Percentiles rank a stretch among this genome's conserved stretches.
Conservation (phyloP, 2,888 invertebrate genomes). For the Drosophila fungiperda region DNA sequence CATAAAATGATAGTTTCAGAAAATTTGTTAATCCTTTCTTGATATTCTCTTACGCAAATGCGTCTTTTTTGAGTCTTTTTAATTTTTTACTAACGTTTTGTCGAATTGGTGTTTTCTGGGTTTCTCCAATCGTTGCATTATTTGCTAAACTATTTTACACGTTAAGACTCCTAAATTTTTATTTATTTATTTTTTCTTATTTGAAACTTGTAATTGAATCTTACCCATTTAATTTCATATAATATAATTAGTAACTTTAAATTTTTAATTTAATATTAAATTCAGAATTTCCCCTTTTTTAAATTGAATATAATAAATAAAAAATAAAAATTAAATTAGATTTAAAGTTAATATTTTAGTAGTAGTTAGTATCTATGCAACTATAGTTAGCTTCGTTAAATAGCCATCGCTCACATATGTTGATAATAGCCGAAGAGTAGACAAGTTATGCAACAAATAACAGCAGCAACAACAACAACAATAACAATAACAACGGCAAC, state of each 20-base stretch:
- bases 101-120: background rate
- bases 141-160: background rate
- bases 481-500: conserved; percentile 20
- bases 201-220: background rate
- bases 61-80: background rate
- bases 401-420: conserved; percentile 24
- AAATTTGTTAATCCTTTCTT: background rate
- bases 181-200: background rate
- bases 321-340: too few species aligned
- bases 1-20: too few species aligned
- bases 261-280: too few species aligned
- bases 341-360: too few species aligned
- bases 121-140: background rate
- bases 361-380: background rate
- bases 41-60: background rate
- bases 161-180: background rate
- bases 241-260: background rate
- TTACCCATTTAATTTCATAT: background rate
- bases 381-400: conserved; percentile 23
- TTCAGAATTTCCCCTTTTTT: too few species aligned
- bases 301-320: too few species aligned
- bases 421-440: conserved; percentile 21
- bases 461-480: conserved; percentile 24
- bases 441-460: conserved; percentile 19
- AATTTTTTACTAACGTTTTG: background rate